Base-by-base conservation (phyloP, 2,888 invertebrate species). In the Torymus tubicola region DNA sequence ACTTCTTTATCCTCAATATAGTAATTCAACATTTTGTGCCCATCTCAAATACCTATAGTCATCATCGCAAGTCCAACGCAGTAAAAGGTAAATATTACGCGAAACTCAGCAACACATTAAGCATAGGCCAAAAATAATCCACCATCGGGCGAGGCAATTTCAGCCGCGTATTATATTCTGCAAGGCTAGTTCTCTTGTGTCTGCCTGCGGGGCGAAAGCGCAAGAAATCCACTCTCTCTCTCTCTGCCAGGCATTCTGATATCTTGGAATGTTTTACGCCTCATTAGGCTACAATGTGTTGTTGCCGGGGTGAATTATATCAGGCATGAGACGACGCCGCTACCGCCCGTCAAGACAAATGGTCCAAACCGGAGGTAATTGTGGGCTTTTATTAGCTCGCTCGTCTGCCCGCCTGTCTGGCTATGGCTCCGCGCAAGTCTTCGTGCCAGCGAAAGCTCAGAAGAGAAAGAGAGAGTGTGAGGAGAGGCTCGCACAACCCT, bases 211-310 rank as follows among this genome's bases (percentile, higher is more conserved):
- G 31, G 31, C 31, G 31, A 31, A 31, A 31, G 31, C 31, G 77
- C 74, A 72, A 64, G 76, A 78, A 76, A 72, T n/a, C n/a, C n/a
- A n/a, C n/a, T n/a, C n/a, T n/a, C n/a, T n/a, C 70, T 31, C 42
- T 42, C 72, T 79, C 82, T 84, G 83, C 85, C 86, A 88, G 87
- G 86, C 87, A 87, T 87, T 85, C 87, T 87, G 88, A 88, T 89
- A 90, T 89, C 88, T 87, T 84, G 88, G 87, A 89, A 90, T 90
- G 90, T 88, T 90, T 90, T 88, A 87, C 90, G 90, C 89, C 90
- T 90, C 90, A 90, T 90, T 90, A 90, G 89, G 88, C 88, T 89
- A 88, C 89, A 90, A 90, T 90, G 90, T 90, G 90, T 90, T 90
- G 90, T 90, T 90, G 89, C 88, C 87, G 87, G 87, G 89, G 89